Evolutionary conservation across 2,113 vertebrate species (phyloP).

Genomic region (Noturus placidus): DNA sequence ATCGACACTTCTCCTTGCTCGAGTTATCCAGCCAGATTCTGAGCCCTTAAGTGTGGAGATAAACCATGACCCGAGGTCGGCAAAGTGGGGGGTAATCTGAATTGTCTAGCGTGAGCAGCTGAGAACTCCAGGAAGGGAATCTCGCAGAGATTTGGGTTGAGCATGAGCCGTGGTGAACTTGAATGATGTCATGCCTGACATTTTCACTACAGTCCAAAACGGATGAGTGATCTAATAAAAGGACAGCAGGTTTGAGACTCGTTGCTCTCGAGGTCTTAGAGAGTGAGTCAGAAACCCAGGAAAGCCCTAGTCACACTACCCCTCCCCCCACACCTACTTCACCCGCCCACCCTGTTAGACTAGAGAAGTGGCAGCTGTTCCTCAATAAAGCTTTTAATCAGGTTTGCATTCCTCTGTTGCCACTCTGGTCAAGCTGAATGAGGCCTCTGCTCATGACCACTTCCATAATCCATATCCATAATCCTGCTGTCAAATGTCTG

Average conservation of each 20-base stretch:
- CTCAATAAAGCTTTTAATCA: constrained; percentile 9
- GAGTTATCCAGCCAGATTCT: neutral
- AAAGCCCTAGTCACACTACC: neutral
- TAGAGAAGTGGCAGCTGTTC: neutral
- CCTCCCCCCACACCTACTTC: neutral
- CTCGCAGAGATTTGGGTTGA: neutral
- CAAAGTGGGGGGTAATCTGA: neutral
- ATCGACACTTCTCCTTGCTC: neutral
- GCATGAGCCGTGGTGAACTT: neutral
- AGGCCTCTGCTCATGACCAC: neutral
- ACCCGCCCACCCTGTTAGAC: neutral
- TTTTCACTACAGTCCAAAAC: constrained; percentile 12
- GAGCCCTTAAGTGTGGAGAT: constrained; percentile 1
- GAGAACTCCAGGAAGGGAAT: neutral
- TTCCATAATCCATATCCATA: neutral
- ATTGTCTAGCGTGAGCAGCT: neutral
- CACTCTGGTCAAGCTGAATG: neutral
- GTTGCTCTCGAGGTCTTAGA: neutral
- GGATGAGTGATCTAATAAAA: constrained; percentile 18
- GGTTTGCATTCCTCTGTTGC: neutral
- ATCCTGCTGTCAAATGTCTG: neutral
- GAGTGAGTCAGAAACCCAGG: constrained; percentile 14
- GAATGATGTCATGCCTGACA: constrained; percentile 7
- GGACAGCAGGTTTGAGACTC: constrained; percentile 2
- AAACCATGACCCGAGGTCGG: neutral